Conservation (phyloP, 2,888 invertebrate genomes). For the Drosophila koepferae region DNA sequence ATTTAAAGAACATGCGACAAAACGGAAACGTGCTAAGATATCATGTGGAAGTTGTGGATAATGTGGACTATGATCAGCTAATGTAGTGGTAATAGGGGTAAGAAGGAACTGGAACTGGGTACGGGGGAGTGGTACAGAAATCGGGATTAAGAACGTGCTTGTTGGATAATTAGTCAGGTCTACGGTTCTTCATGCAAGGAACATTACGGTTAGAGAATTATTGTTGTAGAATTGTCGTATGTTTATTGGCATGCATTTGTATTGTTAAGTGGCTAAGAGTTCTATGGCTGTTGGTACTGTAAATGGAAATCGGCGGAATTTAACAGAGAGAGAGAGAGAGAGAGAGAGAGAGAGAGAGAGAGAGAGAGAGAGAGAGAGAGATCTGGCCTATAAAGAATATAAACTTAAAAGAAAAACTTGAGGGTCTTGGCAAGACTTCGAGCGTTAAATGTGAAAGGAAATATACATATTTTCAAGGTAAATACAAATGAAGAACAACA, state of each 20-base stretch:
- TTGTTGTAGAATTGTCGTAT: not conserved
- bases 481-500: conserved; percentile 68
- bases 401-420: conserved; percentile 5
- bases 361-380: conserved; percentile 13
- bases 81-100: not conserved
- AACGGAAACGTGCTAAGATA: conserved; percentile 37
- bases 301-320: conserved; percentile 18
- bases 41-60: not conserved
- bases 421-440: conserved; percentile 2
- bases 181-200: conserved; percentile 41
- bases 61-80: not conserved
- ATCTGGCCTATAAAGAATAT: conserved; percentile 28
- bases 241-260: conserved; percentile 43
- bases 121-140: not conserved
- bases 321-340: conserved; percentile 14
- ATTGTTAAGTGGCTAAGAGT: conserved; percentile 15
- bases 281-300: conserved; percentile 38
- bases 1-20: conserved; percentile 45
- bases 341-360: conserved; percentile 16
- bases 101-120: conserved; percentile 16
- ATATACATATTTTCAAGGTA: conserved; percentile 5
- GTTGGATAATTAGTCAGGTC: conserved; percentile 3
- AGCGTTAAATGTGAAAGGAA: conserved; percentile 16
- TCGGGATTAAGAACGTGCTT: conserved; percentile 28
- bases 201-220: not conserved